Base-by-base conservation (phyloP, 2,113 vertebrate species). In the Siphamia tubifer region DNA sequence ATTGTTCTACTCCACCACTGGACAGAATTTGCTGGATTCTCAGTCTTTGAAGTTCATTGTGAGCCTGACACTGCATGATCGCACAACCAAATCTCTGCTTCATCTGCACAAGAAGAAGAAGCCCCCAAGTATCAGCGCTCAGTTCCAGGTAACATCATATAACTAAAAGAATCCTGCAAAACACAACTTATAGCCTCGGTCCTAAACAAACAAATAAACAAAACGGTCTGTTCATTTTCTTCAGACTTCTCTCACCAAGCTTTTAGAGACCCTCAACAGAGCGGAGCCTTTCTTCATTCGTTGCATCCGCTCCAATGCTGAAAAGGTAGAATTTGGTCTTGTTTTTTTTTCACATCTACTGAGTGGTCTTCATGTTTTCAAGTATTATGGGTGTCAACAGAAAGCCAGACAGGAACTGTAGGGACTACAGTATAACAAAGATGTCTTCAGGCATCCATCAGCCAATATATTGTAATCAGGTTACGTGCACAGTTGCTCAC, bases 71-170 rank as follows among this genome's bases (percentile, higher is more conserved):
- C 90, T 98, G 35, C 95, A 99, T 0, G 97, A 99, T 52, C 94
- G 96, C 27, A 98, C 98, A 4, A 98, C 96, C 2, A 98, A 98
- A 85, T 96, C 97, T 9, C 91, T 98, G 66, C 88, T 98, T 32
- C 97, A 98, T 77, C 82, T 99, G 47, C 96, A 99, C 92, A 99
- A 98, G 86, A 99, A 99, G 93, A 99, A 99, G 89, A 98, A 96
- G 38, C 94, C 98, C 0, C 98, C 98, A 0, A 99, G 98, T 83
- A 99, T 99, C 88, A 98, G 97, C 0, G 98, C 98, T 3, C 98
- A 99, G 87, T 99, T 99, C 81, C 98, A 99, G 95, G 98, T 98
- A 40, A 51, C 79, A 4, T 25, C 6, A 12, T 2, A 0, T 3
- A 21, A 11, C 2, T 35, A 9, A 27, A 42, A 43, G 0, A 63